Conservation (phyloP, 2,797 vertebrate genomes). For the Onychomys arenicola region DNA sequence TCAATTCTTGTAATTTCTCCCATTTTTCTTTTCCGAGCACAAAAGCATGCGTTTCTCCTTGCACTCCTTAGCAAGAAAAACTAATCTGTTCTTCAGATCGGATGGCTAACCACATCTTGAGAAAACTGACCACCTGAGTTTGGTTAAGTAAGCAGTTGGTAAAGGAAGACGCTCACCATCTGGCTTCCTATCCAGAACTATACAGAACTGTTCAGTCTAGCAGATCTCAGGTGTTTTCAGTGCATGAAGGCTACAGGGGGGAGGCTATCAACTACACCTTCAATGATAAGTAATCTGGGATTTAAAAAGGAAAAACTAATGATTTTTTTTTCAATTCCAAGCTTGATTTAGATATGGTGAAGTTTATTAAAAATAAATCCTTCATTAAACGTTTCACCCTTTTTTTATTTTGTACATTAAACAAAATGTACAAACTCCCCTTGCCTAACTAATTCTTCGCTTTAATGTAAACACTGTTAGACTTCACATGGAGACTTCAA, state of each 20-base stretch:
- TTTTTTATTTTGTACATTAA: background rate
- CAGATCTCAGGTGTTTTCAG: background rate
- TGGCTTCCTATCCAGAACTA: background rate
- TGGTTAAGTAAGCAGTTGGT: conserved; percentile 47
- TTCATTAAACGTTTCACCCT: background rate
- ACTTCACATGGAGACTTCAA: conserved; percentile 19
- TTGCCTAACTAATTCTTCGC: background rate
- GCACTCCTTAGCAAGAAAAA: conserved; percentile 64
- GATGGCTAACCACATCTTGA: conserved; percentile 46
- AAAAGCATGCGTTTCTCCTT: conserved; percentile 56
- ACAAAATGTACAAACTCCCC: background rate
- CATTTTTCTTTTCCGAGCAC: conserved; percentile 54
- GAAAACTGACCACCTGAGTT: conserved; percentile 26
- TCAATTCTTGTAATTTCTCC: conserved; percentile 58
- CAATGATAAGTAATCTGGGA: background rate
- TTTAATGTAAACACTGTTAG: conserved; percentile 37
- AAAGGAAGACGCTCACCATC: background rate
- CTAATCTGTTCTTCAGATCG: conserved; percentile 41
- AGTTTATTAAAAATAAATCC: conserved; percentile 52
- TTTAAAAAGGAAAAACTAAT: background rate
- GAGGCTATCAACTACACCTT: background rate
- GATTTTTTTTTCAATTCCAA: background rate
- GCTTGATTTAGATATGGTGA: conserved; percentile 48
- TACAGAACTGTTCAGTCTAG: background rate
- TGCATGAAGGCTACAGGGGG: background rate